These are phyloP conservation scores for Tetranychus truncatus DNA, from an alignment of 2,888 invertebrate species.

Conservation along the genomic window DNA sequence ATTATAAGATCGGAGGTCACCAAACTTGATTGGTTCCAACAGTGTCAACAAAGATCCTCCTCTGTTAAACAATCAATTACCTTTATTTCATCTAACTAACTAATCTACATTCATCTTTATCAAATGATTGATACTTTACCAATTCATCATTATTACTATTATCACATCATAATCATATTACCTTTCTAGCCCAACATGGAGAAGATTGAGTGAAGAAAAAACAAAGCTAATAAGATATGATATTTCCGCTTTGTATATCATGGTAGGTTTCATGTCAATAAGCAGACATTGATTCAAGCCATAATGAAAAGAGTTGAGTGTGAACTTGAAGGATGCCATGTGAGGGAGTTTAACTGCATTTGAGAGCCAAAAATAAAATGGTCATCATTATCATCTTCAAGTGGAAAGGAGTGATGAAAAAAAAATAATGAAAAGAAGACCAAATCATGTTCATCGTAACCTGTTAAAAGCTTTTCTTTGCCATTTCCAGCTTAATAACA, in stretches of 20 bases:
- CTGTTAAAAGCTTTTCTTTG: neutral
- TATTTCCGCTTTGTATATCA: no score
- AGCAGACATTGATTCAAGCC: no score
- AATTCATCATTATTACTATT: no score
- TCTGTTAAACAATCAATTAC: neutral
- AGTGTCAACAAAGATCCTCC: neutral
- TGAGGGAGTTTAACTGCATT: neutral
- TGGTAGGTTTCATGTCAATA: no score
- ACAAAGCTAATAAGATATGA: no score
- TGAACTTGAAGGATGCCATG: neutral
- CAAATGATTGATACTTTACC: neutral
- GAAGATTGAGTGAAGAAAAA: no score
- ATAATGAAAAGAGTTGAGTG: neutral
- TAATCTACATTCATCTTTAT: neutral
- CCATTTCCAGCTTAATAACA: neutral
- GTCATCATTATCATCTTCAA: neutral
- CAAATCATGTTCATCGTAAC: neutral
- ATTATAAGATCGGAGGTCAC: neutral
- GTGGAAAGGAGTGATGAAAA: neutral
- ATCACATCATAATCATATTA: no score
- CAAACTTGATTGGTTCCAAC: neutral
- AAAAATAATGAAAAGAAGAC: neutral
- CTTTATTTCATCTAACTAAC: neutral
- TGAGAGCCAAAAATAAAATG: neutral
- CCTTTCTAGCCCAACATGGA: no score